Conservation (phyloP, 1,140 invertebrate species). For the Aricia agestis region DNA sequence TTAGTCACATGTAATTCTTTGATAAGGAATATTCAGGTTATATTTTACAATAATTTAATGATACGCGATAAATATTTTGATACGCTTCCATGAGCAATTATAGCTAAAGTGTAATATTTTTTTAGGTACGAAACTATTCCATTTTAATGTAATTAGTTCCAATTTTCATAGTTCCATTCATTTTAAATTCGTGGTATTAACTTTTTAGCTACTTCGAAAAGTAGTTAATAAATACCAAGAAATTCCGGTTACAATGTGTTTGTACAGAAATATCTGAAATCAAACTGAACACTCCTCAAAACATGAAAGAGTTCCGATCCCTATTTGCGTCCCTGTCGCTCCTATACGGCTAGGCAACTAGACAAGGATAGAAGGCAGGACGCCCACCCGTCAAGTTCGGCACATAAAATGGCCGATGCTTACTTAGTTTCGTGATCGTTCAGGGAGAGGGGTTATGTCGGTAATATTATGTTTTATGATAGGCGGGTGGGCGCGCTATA, state of each 20-base stretch:
- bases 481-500: slow-evolving; percentile 9
- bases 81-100: no score
- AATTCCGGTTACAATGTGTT: neutral
- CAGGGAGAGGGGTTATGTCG: slow-evolving; percentile 70
- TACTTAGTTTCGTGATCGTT: slow-evolving; percentile 72
- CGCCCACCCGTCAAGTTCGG: slow-evolving; percentile 58
- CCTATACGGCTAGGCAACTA: slow-evolving; percentile 24
- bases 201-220: neutral
- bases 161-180: no score
- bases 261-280: slow-evolving; percentile 39
- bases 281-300: slow-evolving; percentile 48
- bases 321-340: slow-evolving; percentile 36
- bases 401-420: slow-evolving; percentile 71
- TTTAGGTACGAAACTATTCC: no score
- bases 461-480: slow-evolving; percentile 23
- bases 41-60: no score
- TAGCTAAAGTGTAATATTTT: no score
- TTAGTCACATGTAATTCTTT: no score
- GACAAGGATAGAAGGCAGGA: slow-evolving; percentile 39
- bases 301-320: slow-evolving; percentile 61
- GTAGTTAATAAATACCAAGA: neutral
- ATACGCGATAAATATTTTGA: no score
- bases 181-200: neutral
- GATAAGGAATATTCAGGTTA: no score
- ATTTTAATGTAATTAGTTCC: no score